Base-by-base conservation (phyloP, 2,797 vertebrate genomes). In the Threskiornis aethiopicus region DNA sequence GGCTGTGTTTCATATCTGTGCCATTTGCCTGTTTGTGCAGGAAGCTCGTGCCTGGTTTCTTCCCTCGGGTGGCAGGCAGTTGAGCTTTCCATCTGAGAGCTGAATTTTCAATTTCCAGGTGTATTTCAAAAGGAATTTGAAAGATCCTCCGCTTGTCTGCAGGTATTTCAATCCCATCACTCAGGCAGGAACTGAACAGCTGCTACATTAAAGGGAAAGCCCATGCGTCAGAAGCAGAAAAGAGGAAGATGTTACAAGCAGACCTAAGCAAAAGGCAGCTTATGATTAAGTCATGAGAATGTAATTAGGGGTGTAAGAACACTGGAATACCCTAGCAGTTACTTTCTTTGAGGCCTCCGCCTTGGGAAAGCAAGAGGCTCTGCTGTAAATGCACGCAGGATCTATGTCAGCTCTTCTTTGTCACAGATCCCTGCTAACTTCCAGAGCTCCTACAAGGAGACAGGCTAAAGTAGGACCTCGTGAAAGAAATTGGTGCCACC, bases 211-310 rank as follows among this genome's bases (percentile, higher is more conserved):
- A 97, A 97, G 46, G 47, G 76, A 96, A 97, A 96, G 81, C 86
- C 95, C 85, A 37, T 0, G 0, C n/a, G 19, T 91, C 95, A 97
- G 91, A 90, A 88, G 76, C 80, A 15, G 83, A 89, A 85, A 79
- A 86, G 89, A 89, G 83, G 78, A 97, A 97, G 96, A 96, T 79
- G 92, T 92, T 97, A 97, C 83, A 95, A 97, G 94, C 81, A 95
- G 81, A 96, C 90, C 92, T 37, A 91, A 95, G 96, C 84, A 89
- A 96, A 92, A 90, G 95, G 72, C 95, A 96, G 87, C 87, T 97
- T 47, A 96, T 97, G 96, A 97, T 97, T 96, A 95, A 97, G 89
- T 92, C 86, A 97, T 97, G 96, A 96, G 93, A 75, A 91, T 64
- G 93, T 97, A 98, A 97, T 98, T 94, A 97, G 92, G 95, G 64